A percentile compares a stretch with the other conserved stretches of the same genome.
Conservation (phyloP, 2,888 invertebrate genomes). For the Cantharis lateralis region DNA sequence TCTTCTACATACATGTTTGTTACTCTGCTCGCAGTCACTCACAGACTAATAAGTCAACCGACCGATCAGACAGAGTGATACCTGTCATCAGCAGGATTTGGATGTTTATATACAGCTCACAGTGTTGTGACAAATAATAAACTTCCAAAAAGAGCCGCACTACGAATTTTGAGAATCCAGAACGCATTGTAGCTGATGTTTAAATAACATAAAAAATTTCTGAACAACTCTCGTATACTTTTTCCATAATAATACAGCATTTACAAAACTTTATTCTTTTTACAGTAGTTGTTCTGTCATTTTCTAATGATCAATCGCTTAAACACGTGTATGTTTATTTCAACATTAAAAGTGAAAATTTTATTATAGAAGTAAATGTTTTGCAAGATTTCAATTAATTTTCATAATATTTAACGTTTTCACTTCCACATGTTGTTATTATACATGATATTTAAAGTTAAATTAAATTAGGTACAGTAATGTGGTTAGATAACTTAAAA, state of each 20-base stretch:
- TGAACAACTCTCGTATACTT: not conserved
- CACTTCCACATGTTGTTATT: not conserved
- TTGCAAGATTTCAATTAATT: not conserved
- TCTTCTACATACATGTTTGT: too few relatives aligned
- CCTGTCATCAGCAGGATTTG: too few relatives aligned
- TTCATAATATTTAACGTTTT: not conserved
- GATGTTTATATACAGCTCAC: too few relatives aligned
- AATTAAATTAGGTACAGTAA: slow-evolving; percentile 63
- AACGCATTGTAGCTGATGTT: too few relatives aligned
- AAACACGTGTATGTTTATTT: not conserved
- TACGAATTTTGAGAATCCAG: too few relatives aligned
- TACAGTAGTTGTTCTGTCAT: too few relatives aligned
- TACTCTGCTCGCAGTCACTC: too few relatives aligned
- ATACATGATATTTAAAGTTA: not conserved
- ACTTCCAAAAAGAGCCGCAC: too few relatives aligned
- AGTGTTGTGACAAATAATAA: too few relatives aligned
- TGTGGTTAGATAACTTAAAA: slow-evolving; percentile 73
- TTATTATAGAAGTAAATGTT: not conserved
- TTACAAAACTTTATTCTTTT: not conserved
- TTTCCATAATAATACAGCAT: not conserved
- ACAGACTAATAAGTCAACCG: too few relatives aligned
- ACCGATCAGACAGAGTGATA: too few relatives aligned
- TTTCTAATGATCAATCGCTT: not conserved
- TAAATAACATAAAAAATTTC: too few relatives aligned
- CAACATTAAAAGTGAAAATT: not conserved